Evolutionary conservation across 2,888 invertebrate species (phyloP).

Genomic region (Watsonalla binaria): DNA sequence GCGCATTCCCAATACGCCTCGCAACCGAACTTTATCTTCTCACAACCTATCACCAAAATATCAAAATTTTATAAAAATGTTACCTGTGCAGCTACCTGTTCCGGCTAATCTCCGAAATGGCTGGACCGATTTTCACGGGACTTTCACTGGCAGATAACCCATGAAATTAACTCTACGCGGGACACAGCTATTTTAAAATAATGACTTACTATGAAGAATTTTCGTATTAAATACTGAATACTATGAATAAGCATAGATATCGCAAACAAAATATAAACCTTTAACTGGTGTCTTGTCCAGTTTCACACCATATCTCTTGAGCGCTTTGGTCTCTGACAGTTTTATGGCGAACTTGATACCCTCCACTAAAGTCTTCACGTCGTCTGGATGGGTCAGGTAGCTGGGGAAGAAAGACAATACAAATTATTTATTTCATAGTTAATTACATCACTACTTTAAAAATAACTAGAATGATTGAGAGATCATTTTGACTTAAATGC

Average conservation of each 20-base stretch:
- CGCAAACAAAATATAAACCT: constrained; percentile 33
- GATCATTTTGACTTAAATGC: no score
- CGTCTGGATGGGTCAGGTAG: constrained; percentile 86
- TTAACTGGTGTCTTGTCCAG: constrained; percentile 84
- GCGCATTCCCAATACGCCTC: constrained; percentile 91
- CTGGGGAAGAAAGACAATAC: constrained; percentile 28
- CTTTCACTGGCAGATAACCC: no score
- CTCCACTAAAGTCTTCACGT: constrained; percentile 88
- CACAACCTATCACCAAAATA: constrained; percentile 72
- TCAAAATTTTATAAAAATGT: no score
- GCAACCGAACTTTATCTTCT: constrained; percentile 83
- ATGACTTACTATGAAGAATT: no score
- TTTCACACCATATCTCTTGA: constrained; percentile 83
- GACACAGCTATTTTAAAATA: no score
- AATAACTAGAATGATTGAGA: no score
- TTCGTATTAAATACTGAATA: no score
- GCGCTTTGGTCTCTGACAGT: constrained; percentile 82
- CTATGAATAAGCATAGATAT: no score
- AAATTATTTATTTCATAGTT: not conserved
- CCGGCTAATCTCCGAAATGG: no score
- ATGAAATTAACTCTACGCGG: no score
- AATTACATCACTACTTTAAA: not conserved
- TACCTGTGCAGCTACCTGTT: no score
- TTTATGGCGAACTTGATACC: constrained; percentile 89
- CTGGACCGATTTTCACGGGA: no score